Evolutionary conservation across 2,113 vertebrate genomes (phyloP).

Genomic region (Pelusios castaneus): DNA sequence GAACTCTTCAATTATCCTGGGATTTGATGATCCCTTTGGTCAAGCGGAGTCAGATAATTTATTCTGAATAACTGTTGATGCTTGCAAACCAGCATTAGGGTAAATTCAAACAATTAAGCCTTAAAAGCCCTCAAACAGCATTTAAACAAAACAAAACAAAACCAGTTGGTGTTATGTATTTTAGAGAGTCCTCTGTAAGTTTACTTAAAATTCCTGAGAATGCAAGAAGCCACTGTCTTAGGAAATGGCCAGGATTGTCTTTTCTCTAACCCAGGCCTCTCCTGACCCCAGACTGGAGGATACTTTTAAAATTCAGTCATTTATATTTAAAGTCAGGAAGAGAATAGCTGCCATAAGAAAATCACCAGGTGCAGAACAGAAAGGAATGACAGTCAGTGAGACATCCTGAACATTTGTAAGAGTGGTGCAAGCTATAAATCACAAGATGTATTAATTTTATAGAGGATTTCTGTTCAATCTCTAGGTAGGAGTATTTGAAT

Average conservation of each 20-base stretch:
- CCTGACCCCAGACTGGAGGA: neutral
- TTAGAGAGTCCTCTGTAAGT: neutral
- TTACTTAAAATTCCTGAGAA: neutral
- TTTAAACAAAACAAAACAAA: neutral
- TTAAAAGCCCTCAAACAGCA: neutral
- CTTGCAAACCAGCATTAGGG: neutral
- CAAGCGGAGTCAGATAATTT: neutral
- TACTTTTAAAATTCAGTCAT: neutral
- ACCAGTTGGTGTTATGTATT: neutral
- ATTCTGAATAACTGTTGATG: neutral
- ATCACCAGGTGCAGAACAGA: neutral
- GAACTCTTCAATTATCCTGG: neutral
- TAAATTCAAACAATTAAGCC: neutral
- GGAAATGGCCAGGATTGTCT: neutral
- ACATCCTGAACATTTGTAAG: too few species aligned
- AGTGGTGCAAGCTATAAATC: neutral
- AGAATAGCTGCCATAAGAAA: neutral
- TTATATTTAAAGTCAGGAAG: neutral
- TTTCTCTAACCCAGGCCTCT: neutral
- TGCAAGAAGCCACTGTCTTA: neutral
- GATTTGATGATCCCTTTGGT: neutral
- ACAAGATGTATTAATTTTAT: neutral
- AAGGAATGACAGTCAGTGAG: too few species aligned
- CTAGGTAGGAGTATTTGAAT: neutral
- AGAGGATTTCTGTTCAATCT: neutral